Base-by-base conservation (phyloP, 2,888 invertebrate genomes). In the Drosophila rubida region DNA sequence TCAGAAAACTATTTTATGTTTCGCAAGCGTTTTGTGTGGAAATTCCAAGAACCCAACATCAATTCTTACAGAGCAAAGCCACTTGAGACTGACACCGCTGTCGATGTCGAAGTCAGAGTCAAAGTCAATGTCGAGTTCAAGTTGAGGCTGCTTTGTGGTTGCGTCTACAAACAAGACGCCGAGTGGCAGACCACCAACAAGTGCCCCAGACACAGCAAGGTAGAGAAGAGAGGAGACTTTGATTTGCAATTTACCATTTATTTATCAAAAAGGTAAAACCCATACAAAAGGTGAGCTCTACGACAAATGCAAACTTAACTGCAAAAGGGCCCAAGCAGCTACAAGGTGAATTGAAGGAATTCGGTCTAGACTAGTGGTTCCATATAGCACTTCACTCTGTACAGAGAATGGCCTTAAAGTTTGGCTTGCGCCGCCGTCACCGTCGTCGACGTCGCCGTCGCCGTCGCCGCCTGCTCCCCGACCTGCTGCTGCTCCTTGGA, bases 281-380 rank as follows among this genome's bases (percentile, higher is more conserved):
- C 85, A 84, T 81, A 71, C 49, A 81, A 79, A 87, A 75, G 65
- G 62, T 68, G 78, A 80, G 84, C 58, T 64, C 64, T 35, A 55
- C 41, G 63, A 62, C 60, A 63, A 53, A 39, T 59, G 66, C 58
- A 51, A 70, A 64, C 32, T 14, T 42, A 35, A 61, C 41, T 46
- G 42, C 49, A 64, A 61, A 39, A 42, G 27, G 27, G 60, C 42
- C 45, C 51, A 63, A 57, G 61, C 59, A 51, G 45, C 66, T 60
- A 72, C 46, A 68, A 57, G 53, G 45, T 32, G 32, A 66, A 50
- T 70, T 61, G 50, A 76, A 68, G 53, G 44, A 59, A 16, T 53
- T 57, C 50, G 66, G 63, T 65, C 75, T 67, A 63, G 76, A 78
- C 78, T 80, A 83, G 78, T 35, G 68, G 49, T 53, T 19, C 23